A percentile compares a stretch with the other conserved stretches of the same genome.
Conservation (phyloP, 2,113 vertebrate species). For the Castor canadensis region DNA sequence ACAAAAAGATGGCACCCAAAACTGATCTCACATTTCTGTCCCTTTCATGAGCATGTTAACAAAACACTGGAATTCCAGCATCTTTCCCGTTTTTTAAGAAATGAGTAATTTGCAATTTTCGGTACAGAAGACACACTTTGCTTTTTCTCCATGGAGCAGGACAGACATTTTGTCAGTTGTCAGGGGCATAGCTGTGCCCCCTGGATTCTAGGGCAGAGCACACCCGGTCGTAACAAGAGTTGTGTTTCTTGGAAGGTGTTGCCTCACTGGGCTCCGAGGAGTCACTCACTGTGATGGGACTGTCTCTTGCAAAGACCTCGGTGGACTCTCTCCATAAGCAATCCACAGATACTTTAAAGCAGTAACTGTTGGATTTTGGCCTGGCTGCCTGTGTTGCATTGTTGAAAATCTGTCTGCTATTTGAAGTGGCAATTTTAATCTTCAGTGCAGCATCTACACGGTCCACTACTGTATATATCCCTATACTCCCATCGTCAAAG, state of each 20-base stretch:
- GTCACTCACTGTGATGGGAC: slow-evolving; percentile 96
- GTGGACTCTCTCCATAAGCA: slow-evolving; percentile 98
- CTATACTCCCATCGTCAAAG: slow-evolving; percentile 98
- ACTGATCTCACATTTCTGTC: neutral
- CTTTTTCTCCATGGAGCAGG: neutral
- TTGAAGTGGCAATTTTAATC: slow-evolving; percentile 99
- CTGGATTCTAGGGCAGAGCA: slow-evolving; percentile 87
- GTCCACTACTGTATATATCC: slow-evolving; percentile 98
- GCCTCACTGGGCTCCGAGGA: slow-evolving; percentile 90
- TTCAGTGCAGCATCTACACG: slow-evolving; percentile 97
- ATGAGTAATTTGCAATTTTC: slow-evolving; percentile 15
- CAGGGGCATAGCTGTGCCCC: slow-evolving; percentile 82
- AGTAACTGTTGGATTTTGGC: slow-evolving; percentile 93
- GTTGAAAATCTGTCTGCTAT: slow-evolving; percentile 98
- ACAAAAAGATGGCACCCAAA: slow-evolving; percentile 46
- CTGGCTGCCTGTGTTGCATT: slow-evolving; percentile 92
- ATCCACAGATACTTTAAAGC: slow-evolving; percentile 94
- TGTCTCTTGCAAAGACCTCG: slow-evolving; percentile 97
- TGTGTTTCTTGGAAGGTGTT: slow-evolving; percentile 95
- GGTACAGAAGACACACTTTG: slow-evolving; percentile 48
- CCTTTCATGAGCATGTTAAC: slow-evolving; percentile 21
- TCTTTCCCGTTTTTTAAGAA: slow-evolving; percentile 51
- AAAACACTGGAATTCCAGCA: neutral
- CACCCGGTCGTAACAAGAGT: slow-evolving; percentile 90
- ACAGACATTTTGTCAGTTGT: slow-evolving; percentile 77